Conservation (phyloP, 1,140 invertebrate genomes). For the Dreissena rostriformis region DNA sequence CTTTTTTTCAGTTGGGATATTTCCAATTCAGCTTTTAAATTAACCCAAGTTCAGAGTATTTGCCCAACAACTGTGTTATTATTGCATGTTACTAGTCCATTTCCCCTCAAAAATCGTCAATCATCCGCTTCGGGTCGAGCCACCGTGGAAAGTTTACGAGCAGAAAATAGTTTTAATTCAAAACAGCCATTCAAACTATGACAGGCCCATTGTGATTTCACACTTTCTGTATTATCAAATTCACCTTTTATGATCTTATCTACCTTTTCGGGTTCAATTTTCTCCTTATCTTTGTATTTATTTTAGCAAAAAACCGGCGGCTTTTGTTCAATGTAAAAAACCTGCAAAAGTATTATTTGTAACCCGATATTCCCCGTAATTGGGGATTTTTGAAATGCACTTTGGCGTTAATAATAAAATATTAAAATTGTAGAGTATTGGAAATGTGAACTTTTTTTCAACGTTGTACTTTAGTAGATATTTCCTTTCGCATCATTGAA, state of each 20-base stretch:
- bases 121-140: neutral
- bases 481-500: too few relatives aligned
- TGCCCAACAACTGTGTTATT: neutral
- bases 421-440: neutral
- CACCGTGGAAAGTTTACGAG: constrained; percentile 20
- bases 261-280: constrained; percentile 41
- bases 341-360: neutral
- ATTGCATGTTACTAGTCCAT: constrained; percentile 17
- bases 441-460: neutral
- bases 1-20: too few relatives aligned
- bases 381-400: neutral
- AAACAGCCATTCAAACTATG: constrained; percentile 33
- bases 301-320: constrained; percentile 14
- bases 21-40: too few relatives aligned
- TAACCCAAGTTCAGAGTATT: too few relatives aligned
- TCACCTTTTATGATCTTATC: constrained; percentile 49
- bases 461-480: too few relatives aligned
- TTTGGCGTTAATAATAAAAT: neutral
- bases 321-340: neutral
- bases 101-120: neutral
- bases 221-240: constrained; percentile 50
- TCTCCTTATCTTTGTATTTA: constrained; percentile 2
- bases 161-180: constrained; percentile 39
- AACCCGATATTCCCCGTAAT: neutral
- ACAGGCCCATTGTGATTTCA: constrained; percentile 50